Percentiles rank a stretch among this genome's conserved stretches.
Conservation (phyloP, 2,888 invertebrate genomes). For the Aelia acuminata region DNA sequence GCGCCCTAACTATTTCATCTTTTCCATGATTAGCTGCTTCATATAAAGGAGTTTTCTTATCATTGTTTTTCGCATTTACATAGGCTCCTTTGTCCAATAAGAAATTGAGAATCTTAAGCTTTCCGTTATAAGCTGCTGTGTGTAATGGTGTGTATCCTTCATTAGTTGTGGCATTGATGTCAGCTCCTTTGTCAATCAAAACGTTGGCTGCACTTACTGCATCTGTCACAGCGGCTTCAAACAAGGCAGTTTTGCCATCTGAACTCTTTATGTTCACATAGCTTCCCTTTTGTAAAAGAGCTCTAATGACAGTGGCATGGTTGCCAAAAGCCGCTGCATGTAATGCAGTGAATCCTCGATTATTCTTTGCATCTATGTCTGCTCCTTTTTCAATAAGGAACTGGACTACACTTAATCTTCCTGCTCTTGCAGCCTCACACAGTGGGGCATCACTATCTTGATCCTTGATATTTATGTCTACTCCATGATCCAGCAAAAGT, state of each 20-base stretch:
- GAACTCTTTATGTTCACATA: constrained; percentile 27
- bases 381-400: constrained; percentile 21
- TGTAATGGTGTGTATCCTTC: constrained; percentile 48
- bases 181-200: constrained; percentile 45
- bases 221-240: constrained; percentile 16
- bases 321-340: constrained; percentile 39
- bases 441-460: neutral
- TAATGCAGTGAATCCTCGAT: constrained; percentile 50
- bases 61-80: constrained; percentile 1
- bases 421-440: constrained; percentile 13
- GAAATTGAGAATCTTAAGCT: neutral
- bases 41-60: neutral
- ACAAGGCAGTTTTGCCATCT: constrained; percentile 12
- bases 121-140: constrained; percentile 17
- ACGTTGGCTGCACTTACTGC: neutral
- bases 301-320: constrained; percentile 19
- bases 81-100: constrained; percentile 52
- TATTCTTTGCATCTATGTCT: constrained; percentile 47
- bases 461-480: constrained; percentile 42
- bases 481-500: constrained; percentile 44
- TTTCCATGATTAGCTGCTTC: constrained; percentile 32
- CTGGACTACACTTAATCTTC: neutral
- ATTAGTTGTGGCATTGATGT: constrained; percentile 32
- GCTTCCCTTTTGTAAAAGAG: constrained; percentile 12
- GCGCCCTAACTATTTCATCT: neutral